Conservation (phyloP, 2,113 vertebrate species). For the Sander vitreus region DNA sequence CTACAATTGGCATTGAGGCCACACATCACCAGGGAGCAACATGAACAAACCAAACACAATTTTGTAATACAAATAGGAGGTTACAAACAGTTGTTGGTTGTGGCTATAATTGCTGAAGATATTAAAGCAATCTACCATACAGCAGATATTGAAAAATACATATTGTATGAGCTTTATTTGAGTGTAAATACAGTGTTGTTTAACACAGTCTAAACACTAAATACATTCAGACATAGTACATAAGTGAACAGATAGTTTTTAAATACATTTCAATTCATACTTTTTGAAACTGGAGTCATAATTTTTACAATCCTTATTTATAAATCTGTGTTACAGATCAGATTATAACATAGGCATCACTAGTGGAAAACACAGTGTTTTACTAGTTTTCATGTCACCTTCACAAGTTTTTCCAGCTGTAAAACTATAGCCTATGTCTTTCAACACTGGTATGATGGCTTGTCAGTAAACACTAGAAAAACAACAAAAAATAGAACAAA, state of each 20-base stretch:
- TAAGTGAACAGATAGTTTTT: neutral
- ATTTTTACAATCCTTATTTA: neutral
- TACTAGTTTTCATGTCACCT: neutral
- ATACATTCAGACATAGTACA: constrained; percentile 2
- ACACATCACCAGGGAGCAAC: constrained; percentile 51
- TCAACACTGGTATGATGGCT: neutral
- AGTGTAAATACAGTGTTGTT: neutral
- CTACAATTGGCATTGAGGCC: constrained; percentile 44
- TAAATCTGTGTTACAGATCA: neutral
- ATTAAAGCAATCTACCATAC: constrained; percentile 25
- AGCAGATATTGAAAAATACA: constrained; percentile 27
- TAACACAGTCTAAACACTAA: neutral
- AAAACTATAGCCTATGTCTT: neutral
- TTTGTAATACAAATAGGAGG: constrained; percentile 37
- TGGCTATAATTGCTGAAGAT: constrained; percentile 32
- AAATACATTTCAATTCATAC: too few relatives aligned
- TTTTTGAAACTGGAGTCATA: neutral
- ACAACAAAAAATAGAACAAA: neutral
- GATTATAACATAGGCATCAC: constrained; percentile 3
- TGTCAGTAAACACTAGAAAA: neutral
- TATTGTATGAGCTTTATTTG: constrained; percentile 25
- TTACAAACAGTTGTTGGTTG: constrained; percentile 33
- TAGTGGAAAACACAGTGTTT: neutral
- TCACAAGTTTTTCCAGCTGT: neutral
- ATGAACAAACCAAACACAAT: constrained; percentile 37